phyloP scores from a whole-genome alignment of 2,888 invertebrate genomes.

The Eupithecia subumbrata region DNA sequence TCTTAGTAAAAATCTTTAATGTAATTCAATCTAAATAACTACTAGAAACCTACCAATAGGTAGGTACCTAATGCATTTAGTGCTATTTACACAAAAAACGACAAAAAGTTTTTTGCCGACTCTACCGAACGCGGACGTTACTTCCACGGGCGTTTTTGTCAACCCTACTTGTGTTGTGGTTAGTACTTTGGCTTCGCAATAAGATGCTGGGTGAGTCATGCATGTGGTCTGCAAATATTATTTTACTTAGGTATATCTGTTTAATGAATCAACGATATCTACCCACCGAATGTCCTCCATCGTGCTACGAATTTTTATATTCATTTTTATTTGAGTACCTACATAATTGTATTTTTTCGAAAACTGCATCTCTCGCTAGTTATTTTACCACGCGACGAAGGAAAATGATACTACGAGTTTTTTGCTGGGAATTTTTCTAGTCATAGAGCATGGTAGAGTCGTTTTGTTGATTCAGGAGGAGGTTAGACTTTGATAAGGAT shows the following conservation, averaged over 20 bases:
- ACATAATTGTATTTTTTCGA: background rate
- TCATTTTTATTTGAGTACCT: background rate
- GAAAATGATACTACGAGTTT: background rate
- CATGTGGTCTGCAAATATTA: constrained; percentile 54
- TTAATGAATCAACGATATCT: constrained; percentile 14
- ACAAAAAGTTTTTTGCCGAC: background rate
- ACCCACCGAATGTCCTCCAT: background rate
- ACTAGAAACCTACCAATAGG: background rate
- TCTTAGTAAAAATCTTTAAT: too few species aligned
- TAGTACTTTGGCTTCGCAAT: constrained; percentile 45
- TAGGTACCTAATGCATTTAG: background rate
- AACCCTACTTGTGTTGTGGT: constrained; percentile 3
- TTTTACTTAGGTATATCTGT: constrained; percentile 27
- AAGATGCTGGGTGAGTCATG: constrained; percentile 51
- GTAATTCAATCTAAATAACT: background rate
- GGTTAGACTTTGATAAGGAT: background rate
- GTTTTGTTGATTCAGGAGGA: background rate
- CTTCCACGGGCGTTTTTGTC: constrained; percentile 1
- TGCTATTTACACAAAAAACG: background rate
- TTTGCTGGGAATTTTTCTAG: too few species aligned
- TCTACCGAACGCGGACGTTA: constrained; percentile 8
- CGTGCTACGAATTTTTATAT: background rate
- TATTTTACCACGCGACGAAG: background rate
- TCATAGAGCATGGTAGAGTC: background rate
- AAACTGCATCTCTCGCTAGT: background rate